Conservation (phyloP, 2,797 vertebrate species). For the Coendou prehensilis region DNA sequence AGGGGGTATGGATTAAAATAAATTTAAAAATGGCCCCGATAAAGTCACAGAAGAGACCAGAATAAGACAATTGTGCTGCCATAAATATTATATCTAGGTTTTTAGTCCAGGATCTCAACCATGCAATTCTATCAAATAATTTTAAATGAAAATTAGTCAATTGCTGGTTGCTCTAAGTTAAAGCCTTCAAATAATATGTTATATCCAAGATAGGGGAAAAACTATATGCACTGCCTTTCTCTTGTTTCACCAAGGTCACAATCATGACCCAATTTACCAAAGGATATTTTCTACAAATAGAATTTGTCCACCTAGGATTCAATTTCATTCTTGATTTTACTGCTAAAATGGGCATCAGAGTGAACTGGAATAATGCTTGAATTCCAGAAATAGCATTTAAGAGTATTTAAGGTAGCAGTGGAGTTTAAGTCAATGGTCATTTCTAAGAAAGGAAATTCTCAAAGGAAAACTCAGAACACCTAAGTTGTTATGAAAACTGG, state of each 20-base stretch:
- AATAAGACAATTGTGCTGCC: background rate
- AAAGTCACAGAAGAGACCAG: background rate
- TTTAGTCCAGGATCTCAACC: background rate
- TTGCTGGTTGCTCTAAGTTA: background rate
- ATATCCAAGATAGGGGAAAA: background rate
- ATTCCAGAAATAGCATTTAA: constrained; percentile 49
- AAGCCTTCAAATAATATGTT: background rate
- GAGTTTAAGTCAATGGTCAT: constrained; percentile 18
- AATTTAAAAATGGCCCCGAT: background rate
- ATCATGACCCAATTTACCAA: background rate
- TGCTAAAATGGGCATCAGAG: background rate
- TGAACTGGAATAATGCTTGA: background rate
- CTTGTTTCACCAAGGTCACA: background rate
- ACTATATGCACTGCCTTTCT: background rate
- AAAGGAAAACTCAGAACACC: constrained; percentile 22
- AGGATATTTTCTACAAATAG: constrained; percentile 31
- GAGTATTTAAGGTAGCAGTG: constrained; percentile 29
- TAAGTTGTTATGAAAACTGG: background rate
- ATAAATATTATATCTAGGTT: constrained; percentile 8
- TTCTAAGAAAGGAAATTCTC: constrained; percentile 53
- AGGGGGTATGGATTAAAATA: constrained; percentile 7
- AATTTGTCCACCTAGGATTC: constrained; percentile 26
- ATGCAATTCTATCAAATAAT: background rate
- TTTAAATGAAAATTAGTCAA: background rate
- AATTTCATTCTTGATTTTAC: constrained; percentile 53